Percentiles rank a stretch among this genome's conserved stretches.
Conservation (phyloP, 2,797 vertebrate genomes). For the Sciurus vulgaris region DNA sequence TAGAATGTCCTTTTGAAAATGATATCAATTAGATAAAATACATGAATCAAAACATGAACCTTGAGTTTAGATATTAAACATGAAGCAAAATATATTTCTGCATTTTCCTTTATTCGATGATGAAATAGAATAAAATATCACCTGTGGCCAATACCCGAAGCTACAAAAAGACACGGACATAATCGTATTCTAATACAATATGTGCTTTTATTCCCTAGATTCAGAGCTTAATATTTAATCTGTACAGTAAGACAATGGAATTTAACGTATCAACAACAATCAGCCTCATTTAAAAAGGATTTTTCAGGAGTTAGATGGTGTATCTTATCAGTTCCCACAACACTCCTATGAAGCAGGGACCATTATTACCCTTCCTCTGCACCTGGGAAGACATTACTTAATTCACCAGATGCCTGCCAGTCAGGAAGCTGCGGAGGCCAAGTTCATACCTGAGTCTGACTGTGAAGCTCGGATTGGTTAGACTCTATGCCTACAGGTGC, state of each 20-base stretch:
- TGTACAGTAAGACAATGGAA: neutral
- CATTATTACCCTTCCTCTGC: neutral
- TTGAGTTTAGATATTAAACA: neutral
- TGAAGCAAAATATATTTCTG: neutral
- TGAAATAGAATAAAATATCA: slow-evolving; percentile 21
- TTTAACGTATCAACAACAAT: slow-evolving; percentile 32
- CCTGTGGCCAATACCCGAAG: neutral
- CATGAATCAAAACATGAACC: neutral
- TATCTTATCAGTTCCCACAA: neutral
- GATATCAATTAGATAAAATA: slow-evolving; percentile 23
- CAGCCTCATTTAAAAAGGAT: neutral
- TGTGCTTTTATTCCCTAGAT: neutral
- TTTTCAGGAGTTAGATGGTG: neutral
- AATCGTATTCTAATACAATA: neutral
- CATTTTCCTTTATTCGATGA: neutral
- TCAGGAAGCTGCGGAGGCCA: neutral
- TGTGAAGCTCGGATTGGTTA: neutral
- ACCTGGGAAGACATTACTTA: neutral
- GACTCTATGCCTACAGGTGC: neutral
- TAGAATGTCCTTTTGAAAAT: neutral
- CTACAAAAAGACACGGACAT: neutral
- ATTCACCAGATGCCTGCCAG: neutral
- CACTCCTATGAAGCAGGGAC: neutral
- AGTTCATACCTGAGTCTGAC: neutral
- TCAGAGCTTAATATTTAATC: slow-evolving; percentile 40